Percentiles rank a stretch among this genome's conserved stretches.
Evolutionary conservation across 2,113 vertebrate genomes (phyloP).

Genomic region (Dendropsophus ebraccatus): DNA sequence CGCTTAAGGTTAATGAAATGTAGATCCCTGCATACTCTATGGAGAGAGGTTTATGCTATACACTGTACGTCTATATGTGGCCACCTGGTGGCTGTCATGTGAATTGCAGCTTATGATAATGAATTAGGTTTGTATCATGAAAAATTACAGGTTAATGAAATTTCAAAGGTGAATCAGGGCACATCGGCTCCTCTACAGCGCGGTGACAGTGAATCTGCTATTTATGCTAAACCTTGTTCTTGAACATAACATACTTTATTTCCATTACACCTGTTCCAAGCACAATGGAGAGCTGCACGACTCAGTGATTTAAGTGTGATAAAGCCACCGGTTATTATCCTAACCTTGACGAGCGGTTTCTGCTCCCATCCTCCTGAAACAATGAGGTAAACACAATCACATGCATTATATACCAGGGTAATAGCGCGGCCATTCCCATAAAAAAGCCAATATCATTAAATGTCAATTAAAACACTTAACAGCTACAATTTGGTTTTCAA

Average conservation of each 20-base stretch:
- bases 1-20: too few species aligned
- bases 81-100: too few species aligned
- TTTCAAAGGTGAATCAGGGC: too few species aligned
- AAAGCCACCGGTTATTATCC: conserved; percentile 17
- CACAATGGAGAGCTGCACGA: background rate
- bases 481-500: conserved; percentile 63
- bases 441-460: conserved; percentile 57
- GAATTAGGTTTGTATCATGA: too few species aligned
- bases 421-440: background rate
- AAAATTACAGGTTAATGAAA: too few species aligned
- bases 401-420: conserved; percentile 28
- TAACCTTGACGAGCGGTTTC: conserved; percentile 11
- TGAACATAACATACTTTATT: conserved; percentile 12
- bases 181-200: background rate
- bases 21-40: too few species aligned
- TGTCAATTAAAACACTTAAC: conserved; percentile 64
- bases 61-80: too few species aligned
- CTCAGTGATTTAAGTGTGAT: conserved; percentile 27
- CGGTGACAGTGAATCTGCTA: background rate
- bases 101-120: too few species aligned
- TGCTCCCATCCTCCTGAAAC: background rate
- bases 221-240: background rate
- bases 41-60: too few species aligned
- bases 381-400: conserved; percentile 15
- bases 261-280: conserved; percentile 18